These are phyloP conservation scores for Nesoenas mayeri DNA, from an alignment of 2,113 vertebrate species.

Conservation along the genomic window DNA sequence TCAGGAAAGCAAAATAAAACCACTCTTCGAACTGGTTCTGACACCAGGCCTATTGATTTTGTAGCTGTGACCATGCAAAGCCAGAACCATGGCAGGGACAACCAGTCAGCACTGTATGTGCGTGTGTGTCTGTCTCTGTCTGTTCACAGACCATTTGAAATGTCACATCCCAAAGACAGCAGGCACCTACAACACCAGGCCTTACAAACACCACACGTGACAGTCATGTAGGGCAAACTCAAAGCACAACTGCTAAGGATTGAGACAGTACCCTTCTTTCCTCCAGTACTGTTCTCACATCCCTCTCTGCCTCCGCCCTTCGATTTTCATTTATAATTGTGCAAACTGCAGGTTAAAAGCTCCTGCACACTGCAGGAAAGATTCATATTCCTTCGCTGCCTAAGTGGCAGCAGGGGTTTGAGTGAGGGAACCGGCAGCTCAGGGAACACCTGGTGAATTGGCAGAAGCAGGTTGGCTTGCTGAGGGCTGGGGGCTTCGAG, in stretches of 20 bases:
- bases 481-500: background rate
- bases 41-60: background rate
- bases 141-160: background rate
- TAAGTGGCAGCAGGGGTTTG: background rate
- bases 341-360: background rate
- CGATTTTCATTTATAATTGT: background rate
- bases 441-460: background rate
- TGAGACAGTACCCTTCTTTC: background rate
- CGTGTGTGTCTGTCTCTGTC: background rate
- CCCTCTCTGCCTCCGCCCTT: background rate
- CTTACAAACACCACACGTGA: rapidly evolving
- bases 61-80: background rate
- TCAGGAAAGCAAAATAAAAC: background rate
- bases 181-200: background rate
- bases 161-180: background rate
- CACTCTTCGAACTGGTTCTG: background rate
- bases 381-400: background rate
- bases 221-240: background rate
- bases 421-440: background rate
- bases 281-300: background rate
- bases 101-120: background rate
- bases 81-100: background rate
- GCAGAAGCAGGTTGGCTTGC: background rate
- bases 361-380: background rate
- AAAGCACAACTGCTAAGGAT: background rate